Conservation (phyloP, 2,888 invertebrate genomes). For the Rugalucina vietnamica region DNA sequence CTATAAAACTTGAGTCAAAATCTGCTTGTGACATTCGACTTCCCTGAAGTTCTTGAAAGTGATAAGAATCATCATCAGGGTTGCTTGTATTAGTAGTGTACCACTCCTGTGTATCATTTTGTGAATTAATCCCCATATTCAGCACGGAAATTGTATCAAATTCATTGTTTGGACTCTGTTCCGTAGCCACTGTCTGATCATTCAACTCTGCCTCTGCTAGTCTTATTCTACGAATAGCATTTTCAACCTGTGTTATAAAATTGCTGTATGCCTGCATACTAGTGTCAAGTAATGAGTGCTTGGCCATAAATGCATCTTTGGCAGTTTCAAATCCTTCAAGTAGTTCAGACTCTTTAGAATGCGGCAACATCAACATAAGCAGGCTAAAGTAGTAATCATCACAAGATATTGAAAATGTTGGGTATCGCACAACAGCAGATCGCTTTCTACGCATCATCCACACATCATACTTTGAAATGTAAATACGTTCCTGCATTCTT, state of each 20-base stretch:
- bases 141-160: too few relatives aligned
- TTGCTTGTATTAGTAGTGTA: too few relatives aligned
- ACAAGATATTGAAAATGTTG: slow-evolving; percentile 21
- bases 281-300: slow-evolving; percentile 1
- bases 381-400: slow-evolving; percentile 40
- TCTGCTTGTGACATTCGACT: too few relatives aligned
- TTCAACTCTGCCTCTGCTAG: slow-evolving; percentile 9
- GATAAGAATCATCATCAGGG: too few relatives aligned
- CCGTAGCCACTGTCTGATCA: neutral
- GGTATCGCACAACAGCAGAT: slow-evolving; percentile 18
- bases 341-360: slow-evolving; percentile 18
- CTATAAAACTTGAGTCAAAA: too few relatives aligned
- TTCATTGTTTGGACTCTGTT: too few relatives aligned
- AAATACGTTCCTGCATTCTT: neutral
- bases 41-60: too few relatives aligned
- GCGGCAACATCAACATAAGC: slow-evolving; percentile 30
- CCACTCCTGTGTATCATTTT: too few relatives aligned
- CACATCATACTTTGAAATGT: slow-evolving; percentile 6
- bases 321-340: neutral
- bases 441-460: slow-evolving; percentile 21
- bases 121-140: too few relatives aligned
- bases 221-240: slow-evolving; percentile 15
- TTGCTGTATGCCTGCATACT: neutral
- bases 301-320: slow-evolving; percentile 26
- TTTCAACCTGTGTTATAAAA: slow-evolving; percentile 30